Evolutionary conservation across 2,888 invertebrate genomes (phyloP).

Genomic region (Cosmia pyralina): DNA sequence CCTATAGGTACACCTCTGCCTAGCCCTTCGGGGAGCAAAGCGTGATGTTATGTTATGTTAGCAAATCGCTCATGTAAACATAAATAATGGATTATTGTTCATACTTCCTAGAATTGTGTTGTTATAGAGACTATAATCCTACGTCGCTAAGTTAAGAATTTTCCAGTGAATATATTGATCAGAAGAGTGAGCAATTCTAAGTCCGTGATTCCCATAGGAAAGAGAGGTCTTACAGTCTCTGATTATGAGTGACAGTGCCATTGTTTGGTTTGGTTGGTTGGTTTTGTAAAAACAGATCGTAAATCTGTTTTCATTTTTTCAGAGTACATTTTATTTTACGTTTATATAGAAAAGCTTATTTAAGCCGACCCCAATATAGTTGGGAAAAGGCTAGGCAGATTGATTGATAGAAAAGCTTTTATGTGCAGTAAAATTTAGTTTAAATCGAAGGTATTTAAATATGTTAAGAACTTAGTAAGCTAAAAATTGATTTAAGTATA

Average conservation of each 20-base stretch:
- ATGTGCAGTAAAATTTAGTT: no score
- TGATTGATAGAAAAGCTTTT: no score
- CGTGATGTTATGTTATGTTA: neutral
- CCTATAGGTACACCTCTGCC: neutral
- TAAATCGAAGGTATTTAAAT: no score
- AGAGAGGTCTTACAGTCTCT: neutral
- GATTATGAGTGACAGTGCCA: slow-evolving; percentile 13
- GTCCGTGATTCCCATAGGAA: slow-evolving; percentile 6
- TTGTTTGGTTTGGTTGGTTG: no score
- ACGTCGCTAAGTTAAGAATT: neutral
- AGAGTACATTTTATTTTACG: neutral
- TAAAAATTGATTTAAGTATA: no score
- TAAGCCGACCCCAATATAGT: no score
- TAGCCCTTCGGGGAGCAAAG: no score
- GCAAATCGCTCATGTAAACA: neutral
- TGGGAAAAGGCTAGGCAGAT: no score
- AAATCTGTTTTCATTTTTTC: neutral
- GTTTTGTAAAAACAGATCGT: neutral
- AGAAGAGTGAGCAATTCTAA: neutral
- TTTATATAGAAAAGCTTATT: neutral
- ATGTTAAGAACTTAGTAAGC: no score
- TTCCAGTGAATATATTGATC: neutral
- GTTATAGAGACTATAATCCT: neutral
- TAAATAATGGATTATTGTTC: neutral
- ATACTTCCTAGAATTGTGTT: neutral